Evolutionary conservation across 1,140 invertebrate genomes (phyloP), one percentile per base, ranked within the genome.

Genomic region (Heliconius hermathena): DNA sequence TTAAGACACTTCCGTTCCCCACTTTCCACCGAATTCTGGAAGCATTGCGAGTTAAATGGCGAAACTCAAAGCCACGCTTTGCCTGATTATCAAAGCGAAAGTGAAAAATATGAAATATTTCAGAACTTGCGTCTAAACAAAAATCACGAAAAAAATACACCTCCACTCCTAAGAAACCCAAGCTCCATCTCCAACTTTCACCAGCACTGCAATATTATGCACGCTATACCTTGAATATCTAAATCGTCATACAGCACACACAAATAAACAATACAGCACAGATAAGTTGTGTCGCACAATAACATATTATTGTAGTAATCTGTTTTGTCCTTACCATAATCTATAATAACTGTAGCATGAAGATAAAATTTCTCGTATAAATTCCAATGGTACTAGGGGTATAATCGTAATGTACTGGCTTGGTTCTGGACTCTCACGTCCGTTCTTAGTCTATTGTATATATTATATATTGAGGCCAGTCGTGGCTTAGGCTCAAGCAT

Each of bases 271-370:
- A 90, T 89, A 87, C 86, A 79, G 84, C 90, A 73, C 89, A 89
- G 91, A 91, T 91, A 91, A 87, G 76, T 88, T 88, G 85, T 87
- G 88, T 89, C 89, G 84, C 85, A 85, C 84, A 88, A 90, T 91
- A 92, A 92, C 89, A 89, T 91, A 90, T 90, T 89, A 91, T 91
- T 90, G 87, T 70, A 77, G 85, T 89, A 92, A 91, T 91, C 82
- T 84, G 86, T 84, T 90, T 85, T 90, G 85, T 83, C 80, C 83
- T 80, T 78, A 85, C 85, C 81, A 85, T 85, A 87, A 87, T 85
- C 86, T 84, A 82, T 87, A 87, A 87, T 87, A 81, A 82, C 71
- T 80, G 54, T 74, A 74, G 71, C 38, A 74, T 78, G 76, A 33
- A 83, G 82, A 83, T 83, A 83, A 80, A 81, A 82, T 81, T 82